Percentiles rank a stretch among this genome's conserved stretches.
phyloP scores from a whole-genome alignment of 2,888 invertebrate species.

The Malthinus flaveolus region DNA sequence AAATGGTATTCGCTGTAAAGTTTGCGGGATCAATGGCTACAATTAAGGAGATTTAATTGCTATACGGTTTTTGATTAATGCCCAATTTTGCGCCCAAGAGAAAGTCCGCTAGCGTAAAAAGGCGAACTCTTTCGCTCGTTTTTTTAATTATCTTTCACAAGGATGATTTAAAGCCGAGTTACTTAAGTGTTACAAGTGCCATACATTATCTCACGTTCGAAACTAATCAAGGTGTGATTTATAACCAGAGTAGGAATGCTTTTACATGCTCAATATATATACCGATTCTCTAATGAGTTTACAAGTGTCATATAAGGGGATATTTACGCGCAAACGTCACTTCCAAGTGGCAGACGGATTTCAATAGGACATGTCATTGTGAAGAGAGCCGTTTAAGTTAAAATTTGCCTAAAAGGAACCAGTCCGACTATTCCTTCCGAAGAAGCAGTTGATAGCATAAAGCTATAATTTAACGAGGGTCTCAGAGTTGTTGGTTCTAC shows the following conservation, averaged over 20 bases:
- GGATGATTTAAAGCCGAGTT: constrained; percentile 2
- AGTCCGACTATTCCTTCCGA: too few species aligned
- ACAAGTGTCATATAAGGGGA: too few species aligned
- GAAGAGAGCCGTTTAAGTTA: too few species aligned
- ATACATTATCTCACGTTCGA: background rate
- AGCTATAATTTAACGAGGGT: too few species aligned
- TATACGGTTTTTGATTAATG: constrained; percentile 10
- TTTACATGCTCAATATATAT: background rate
- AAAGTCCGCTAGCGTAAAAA: background rate
- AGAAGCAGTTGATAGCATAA: too few species aligned
- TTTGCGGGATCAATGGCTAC: background rate
- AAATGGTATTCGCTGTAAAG: too few species aligned
- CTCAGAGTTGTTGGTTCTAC: too few species aligned
- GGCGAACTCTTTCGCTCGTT: background rate
- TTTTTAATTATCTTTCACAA: constrained; percentile 10
- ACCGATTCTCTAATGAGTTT: too few species aligned
- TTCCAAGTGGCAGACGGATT: too few species aligned
- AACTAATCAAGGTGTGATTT: background rate
- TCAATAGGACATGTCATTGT: too few species aligned
- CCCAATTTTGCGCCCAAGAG: background rate
- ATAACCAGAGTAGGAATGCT: background rate
- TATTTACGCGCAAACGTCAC: too few species aligned
- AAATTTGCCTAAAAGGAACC: too few species aligned
- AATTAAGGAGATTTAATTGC: constrained; percentile 8
- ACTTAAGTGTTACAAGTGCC: background rate